These are phyloP conservation scores for Marcusenius ussheri DNA, from an alignment of 2,113 vertebrate genomes.

Conservation along the genomic window DNA sequence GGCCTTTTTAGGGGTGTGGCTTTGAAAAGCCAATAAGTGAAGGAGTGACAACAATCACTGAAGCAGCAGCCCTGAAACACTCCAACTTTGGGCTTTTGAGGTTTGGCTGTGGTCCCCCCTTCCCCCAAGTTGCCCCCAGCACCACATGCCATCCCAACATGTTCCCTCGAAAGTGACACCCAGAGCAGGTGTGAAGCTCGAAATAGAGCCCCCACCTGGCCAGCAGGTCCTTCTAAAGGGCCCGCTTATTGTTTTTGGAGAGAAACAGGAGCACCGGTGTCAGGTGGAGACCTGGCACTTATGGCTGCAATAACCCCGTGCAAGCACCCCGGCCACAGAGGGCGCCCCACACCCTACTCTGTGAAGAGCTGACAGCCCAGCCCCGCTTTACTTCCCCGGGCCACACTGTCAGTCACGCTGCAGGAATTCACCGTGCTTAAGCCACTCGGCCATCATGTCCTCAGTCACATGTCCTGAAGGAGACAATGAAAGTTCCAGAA, in stretches of 20 bases:
- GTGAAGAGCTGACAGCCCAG: constrained; percentile 65
- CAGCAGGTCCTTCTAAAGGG: neutral
- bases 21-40: neutral
- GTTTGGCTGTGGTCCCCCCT: neutral
- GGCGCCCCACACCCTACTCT: constrained; percentile 37
- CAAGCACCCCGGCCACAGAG: constrained; percentile 29
- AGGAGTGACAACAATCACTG: neutral
- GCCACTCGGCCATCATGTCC: neutral
- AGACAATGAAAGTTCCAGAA: neutral
- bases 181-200: constrained; percentile 12
- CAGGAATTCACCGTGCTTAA: neutral
- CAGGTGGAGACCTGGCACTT: constrained; percentile 61
- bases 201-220: constrained; percentile 6
- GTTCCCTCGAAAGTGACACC: constrained; percentile 22
- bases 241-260: constrained; percentile 66
- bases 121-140: constrained; percentile 24
- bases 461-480: neutral
- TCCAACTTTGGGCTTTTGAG: neutral
- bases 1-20: neutral
- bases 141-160: constrained; percentile 33
- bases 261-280: constrained; percentile 65
- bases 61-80: neutral
- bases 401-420: constrained; percentile 39
- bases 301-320: constrained; percentile 44
- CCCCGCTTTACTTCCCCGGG: constrained; percentile 21